A percentile compares a stretch with the other conserved stretches of the same genome.
Conservation (phyloP, 2,113 vertebrate species). For the Beaufortia kweichowensis region DNA sequence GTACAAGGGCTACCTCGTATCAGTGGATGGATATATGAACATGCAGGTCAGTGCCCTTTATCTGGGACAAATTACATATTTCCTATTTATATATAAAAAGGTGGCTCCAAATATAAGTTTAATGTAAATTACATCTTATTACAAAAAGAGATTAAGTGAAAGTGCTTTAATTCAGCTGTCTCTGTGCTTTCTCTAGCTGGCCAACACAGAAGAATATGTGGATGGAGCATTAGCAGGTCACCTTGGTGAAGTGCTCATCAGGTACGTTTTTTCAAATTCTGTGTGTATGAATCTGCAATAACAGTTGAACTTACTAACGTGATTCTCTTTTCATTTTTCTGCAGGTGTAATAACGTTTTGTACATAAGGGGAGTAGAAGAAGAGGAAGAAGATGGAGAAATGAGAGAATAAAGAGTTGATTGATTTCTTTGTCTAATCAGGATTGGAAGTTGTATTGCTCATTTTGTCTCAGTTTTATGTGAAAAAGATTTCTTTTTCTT, state of each 20-base stretch:
- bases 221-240: conserved; percentile 95
- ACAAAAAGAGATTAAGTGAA: background rate
- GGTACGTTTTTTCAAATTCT: conserved; percentile 80
- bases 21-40: conserved; percentile 97
- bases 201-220: conserved; percentile 98
- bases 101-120: too few species aligned
- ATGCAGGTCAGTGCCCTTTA: conserved; percentile 92
- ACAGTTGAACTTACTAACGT: background rate
- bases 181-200: conserved; percentile 76
- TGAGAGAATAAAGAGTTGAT: conserved; percentile 84
- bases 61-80: too few species aligned
- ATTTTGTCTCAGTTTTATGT: conserved; percentile 49
- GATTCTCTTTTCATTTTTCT: conserved; percentile 27
- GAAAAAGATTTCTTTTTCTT: conserved; percentile 58
- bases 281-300: too few species aligned
- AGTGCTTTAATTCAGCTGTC: background rate
- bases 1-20: conserved; percentile 97
- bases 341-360: conserved; percentile 97
- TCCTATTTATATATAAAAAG: too few species aligned
- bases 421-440: conserved; percentile 1
- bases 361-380: conserved; percentile 99
- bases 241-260: conserved; percentile 95
- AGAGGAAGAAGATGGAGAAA: conserved; percentile 98
- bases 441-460: conserved; percentile 27
- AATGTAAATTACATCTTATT: too few species aligned